Evolutionary conservation across 2,113 vertebrate genomes (phyloP).

Genomic region (Loxodonta africana): DNA sequence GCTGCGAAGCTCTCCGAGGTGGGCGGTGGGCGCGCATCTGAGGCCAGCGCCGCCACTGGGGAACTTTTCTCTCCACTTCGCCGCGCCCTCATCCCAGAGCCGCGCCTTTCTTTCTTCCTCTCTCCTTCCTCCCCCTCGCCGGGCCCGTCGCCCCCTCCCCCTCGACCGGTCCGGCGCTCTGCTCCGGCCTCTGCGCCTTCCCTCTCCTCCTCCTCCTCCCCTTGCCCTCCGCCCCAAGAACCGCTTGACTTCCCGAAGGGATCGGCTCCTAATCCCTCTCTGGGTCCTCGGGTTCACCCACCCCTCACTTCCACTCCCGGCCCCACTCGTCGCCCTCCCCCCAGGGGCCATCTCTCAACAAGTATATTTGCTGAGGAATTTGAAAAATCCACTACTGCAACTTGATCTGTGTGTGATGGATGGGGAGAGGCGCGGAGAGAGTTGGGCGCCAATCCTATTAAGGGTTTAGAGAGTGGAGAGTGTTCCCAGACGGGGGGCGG

Average conservation of each 20-base stretch:
- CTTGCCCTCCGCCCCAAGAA: constrained; percentile 55
- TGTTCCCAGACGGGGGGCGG: constrained; percentile 55
- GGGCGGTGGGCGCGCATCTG: background rate
- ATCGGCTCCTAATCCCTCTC: constrained; percentile 52
- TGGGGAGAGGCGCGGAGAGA: constrained; percentile 91
- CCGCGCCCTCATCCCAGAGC: background rate
- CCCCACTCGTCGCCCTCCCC: constrained; percentile 1
- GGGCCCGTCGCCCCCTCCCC: constrained; percentile 59
- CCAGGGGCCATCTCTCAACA: constrained; percentile 89
- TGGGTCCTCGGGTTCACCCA: background rate
- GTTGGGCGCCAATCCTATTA: constrained; percentile 92
- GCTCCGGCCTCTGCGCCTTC: background rate
- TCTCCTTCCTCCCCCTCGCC: background rate
- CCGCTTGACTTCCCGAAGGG: constrained; percentile 68
- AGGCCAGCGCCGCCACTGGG: constrained; percentile 14
- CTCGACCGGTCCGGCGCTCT: background rate
- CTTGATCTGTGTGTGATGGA: constrained; percentile 95
- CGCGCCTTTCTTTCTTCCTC: constrained; percentile 72
- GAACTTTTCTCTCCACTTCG: constrained; percentile 59
- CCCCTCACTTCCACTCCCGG: constrained; percentile 56
- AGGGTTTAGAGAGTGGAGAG: constrained; percentile 87
- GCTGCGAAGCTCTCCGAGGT: background rate
- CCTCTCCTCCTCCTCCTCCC: background rate
- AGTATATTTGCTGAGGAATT: constrained; percentile 97
- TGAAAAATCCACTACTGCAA: constrained; percentile 95